A percentile compares a stretch with the other conserved stretches of the same genome.
phyloP scores from a whole-genome alignment of 2,113 vertebrate species.

The Larimichthys crocea region DNA sequence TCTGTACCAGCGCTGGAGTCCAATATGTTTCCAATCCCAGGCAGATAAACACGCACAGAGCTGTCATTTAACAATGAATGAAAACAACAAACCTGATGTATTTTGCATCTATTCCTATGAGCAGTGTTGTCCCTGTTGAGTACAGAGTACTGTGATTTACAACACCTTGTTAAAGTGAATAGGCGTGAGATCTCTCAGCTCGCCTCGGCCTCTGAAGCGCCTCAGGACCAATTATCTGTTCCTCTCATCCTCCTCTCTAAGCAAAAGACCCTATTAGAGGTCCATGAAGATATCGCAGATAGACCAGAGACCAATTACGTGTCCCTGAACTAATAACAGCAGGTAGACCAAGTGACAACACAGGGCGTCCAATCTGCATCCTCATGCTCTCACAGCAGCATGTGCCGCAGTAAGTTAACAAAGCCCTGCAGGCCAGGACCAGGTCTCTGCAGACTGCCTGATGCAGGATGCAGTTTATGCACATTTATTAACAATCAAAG shows the following conservation, averaged over 20 bases:
- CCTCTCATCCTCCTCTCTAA: constrained; percentile 54
- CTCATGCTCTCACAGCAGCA: constrained; percentile 36
- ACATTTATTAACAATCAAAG: constrained; percentile 9
- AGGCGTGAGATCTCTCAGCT: constrained; percentile 59
- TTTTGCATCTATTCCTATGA: constrained; percentile 45
- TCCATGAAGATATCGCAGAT: constrained; percentile 72
- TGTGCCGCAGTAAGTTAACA: constrained; percentile 58
- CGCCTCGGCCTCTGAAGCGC: constrained; percentile 38
- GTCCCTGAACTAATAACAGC: constrained; percentile 73
- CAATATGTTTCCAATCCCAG: constrained; percentile 34
- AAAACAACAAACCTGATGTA: constrained; percentile 34
- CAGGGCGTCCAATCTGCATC: constrained; percentile 48
- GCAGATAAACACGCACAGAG: constrained; percentile 13
- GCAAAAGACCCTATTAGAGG: constrained; percentile 65
- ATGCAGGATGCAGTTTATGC: neutral
- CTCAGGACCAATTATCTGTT: constrained; percentile 76
- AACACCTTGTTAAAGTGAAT: constrained; percentile 61
- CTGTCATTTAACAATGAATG: constrained; percentile 45
- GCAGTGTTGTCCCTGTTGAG: constrained; percentile 38
- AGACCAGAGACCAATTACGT: constrained; percentile 80
- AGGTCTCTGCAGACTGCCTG: constrained; percentile 7
- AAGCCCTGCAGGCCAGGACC: constrained; percentile 49
- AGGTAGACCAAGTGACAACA: constrained; percentile 68
- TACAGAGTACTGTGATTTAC: constrained; percentile 51
- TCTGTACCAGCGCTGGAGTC: neutral